phyloP scores from a whole-genome alignment of 2,888 invertebrate species.

The Aquatica leii region DNA sequence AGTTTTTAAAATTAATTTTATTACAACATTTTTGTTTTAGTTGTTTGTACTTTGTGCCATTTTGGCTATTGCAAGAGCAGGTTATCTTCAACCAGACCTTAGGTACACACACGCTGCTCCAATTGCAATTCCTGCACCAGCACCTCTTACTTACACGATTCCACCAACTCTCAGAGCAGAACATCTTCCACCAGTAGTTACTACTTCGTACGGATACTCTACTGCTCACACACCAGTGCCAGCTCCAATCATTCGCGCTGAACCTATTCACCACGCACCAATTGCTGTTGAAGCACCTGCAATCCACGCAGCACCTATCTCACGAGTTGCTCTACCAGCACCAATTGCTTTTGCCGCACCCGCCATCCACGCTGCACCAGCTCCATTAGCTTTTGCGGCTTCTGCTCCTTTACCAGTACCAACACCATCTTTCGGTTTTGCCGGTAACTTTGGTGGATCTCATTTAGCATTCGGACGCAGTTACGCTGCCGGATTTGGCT shows the following conservation, averaged over 20 bases:
- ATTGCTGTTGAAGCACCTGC: neutral
- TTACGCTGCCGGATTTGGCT: neutral
- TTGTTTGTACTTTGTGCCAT: neutral
- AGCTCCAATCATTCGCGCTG: conserved; percentile 2
- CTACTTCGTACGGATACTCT: conserved; percentile 3
- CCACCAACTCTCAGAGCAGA: neutral
- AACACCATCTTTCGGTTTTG: neutral
- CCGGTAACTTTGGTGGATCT: neutral
- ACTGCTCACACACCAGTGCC: conserved; percentile 1
- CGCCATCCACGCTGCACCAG: neutral
- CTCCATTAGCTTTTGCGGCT: neutral
- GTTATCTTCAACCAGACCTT: neutral
- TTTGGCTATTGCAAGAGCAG: conserved; percentile 6
- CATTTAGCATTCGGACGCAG: no score
- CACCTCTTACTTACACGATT: conserved; percentile 4
- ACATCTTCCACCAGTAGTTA: conserved; percentile 1
- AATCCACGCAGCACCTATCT: neutral
- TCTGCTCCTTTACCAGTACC: neutral
- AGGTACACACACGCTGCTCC: conserved; percentile 7
- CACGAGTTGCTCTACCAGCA: neutral
- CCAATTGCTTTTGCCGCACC: neutral
- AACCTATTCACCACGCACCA: neutral
- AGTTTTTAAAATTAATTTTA: no score
- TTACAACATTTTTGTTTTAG: conserved; percentile 1
- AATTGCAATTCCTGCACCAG: neutral